A percentile compares a stretch with the other conserved stretches of the same genome.
Conservation (phyloP, 1,140 invertebrate genomes). For the Medauroidea extradentata region DNA sequence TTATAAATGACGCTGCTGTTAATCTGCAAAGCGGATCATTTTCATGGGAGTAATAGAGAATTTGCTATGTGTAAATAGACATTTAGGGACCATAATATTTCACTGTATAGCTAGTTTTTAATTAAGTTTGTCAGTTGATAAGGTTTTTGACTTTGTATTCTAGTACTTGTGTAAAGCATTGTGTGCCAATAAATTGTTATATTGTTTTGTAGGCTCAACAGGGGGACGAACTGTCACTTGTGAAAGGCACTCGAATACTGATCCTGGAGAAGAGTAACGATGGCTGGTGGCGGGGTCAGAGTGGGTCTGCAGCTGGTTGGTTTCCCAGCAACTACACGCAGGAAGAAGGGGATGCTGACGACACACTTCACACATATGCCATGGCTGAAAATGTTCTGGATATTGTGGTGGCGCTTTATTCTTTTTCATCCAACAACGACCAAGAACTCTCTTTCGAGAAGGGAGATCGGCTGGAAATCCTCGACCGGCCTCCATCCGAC, state of each 20-base stretch:
- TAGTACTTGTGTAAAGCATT: too few relatives aligned
- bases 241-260: constrained; percentile 85
- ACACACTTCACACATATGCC: constrained; percentile 83
- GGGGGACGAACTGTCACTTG: constrained; percentile 90
- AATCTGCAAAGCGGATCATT: too few relatives aligned
- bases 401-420: constrained; percentile 91
- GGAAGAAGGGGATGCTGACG: constrained; percentile 75
- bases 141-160: too few relatives aligned
- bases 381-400: constrained; percentile 91
- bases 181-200: too few relatives aligned
- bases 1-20: too few relatives aligned
- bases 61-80: too few relatives aligned
- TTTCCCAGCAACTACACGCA: constrained; percentile 98
- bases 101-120: too few relatives aligned
- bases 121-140: too few relatives aligned
- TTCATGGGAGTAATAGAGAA: too few relatives aligned
- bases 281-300: constrained; percentile 98
- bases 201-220: constrained; percentile 80
- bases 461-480: constrained; percentile 88
- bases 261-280: constrained; percentile 98
- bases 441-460: constrained; percentile 97
- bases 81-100: too few relatives aligned
- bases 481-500: constrained; percentile 92
- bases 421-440: constrained; percentile 91
- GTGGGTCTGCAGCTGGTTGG: constrained; percentile 79